A percentile compares a stretch with the other conserved stretches of the same genome.
Conservation (phyloP, 2,888 invertebrate species). For the Balanococcus diminutus region DNA sequence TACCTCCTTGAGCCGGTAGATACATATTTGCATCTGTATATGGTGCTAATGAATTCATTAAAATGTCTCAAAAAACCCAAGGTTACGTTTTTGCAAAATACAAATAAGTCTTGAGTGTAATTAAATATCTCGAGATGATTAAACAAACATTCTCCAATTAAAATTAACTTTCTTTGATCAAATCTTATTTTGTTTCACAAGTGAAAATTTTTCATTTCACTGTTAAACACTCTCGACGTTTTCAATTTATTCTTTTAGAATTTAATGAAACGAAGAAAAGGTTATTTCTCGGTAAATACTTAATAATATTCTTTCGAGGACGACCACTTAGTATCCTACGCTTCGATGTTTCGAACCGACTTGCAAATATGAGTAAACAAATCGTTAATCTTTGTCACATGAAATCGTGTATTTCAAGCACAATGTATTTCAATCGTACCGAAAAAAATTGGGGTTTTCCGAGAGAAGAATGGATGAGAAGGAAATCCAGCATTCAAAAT, state of each 20-base stretch:
- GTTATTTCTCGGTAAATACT: background rate
- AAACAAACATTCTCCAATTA: background rate
- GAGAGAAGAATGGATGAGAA: no score
- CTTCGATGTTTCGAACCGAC: background rate
- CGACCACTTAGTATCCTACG: background rate
- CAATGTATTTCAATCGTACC: no score
- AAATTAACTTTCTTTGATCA: background rate
- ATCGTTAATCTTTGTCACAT: background rate
- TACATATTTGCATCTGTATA: background rate
- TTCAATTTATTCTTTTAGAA: conserved; percentile 1
- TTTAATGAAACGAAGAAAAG: background rate
- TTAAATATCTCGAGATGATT: background rate
- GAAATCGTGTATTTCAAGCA: background rate
- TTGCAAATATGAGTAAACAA: background rate
- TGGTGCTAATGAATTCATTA: background rate
- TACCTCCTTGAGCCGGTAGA: background rate
- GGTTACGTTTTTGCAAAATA: background rate
- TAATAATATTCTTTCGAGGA: conserved; percentile 18
- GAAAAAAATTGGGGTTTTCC: no score
- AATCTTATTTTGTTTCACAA: background rate
- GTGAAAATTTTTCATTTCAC: background rate
- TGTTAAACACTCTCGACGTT: background rate
- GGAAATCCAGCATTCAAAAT: no score
- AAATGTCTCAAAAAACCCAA: background rate
- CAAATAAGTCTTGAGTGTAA: no score